These are phyloP conservation scores for Drosophila tani DNA, from an alignment of 1,140 invertebrate species.

Conservation along the genomic window DNA sequence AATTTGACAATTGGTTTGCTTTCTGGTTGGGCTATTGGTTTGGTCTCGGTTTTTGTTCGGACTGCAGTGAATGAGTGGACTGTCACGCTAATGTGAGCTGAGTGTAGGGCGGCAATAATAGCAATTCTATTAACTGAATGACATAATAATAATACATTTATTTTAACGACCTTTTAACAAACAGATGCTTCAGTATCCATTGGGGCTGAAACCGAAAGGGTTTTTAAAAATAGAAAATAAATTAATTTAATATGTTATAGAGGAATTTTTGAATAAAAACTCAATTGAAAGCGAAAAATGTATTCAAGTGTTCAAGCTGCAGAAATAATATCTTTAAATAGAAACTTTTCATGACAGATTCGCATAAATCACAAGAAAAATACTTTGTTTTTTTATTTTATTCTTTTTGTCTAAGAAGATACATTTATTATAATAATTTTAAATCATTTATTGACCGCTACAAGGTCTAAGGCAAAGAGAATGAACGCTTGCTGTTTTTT, in stretches of 20 bases:
- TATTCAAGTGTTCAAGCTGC: background rate
- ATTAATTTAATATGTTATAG: no score
- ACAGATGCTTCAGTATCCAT: constrained; percentile 1
- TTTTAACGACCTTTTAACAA: constrained; percentile 13
- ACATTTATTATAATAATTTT: background rate
- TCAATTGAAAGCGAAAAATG: no score
- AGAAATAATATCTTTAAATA: background rate
- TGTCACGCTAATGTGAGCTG: constrained; percentile 60
- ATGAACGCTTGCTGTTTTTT: background rate
- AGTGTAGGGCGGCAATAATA: constrained; percentile 25
- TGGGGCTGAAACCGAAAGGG: background rate
- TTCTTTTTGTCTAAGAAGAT: background rate
- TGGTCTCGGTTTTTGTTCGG: constrained; percentile 8
- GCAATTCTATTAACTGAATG: constrained; percentile 42
- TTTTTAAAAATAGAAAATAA: background rate
- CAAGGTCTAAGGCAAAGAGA: background rate
- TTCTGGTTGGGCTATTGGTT: constrained; percentile 26
- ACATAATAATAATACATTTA: constrained; percentile 54
- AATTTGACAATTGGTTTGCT: constrained; percentile 70
- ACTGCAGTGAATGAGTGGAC: constrained; percentile 36
- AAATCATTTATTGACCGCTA: background rate
- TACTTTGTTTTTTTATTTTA: background rate
- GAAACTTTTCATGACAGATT: background rate
- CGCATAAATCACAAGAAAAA: background rate
- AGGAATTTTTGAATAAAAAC: background rate